Base-by-base conservation (phyloP, 1,140 invertebrate species). In the Papilio xuthus region DNA sequence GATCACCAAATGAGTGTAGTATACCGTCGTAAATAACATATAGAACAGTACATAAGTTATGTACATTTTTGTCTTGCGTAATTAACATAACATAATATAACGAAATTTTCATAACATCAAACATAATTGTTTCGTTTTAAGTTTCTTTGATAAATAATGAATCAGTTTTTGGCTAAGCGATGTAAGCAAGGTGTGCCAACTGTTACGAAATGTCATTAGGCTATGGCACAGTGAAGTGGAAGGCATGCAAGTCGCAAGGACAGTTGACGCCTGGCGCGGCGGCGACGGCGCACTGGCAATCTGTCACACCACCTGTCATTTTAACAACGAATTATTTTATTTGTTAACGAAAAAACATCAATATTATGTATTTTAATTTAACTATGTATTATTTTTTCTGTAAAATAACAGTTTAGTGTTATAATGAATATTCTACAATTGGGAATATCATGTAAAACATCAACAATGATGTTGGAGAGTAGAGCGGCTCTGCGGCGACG, bases 391-490 rank as follows among this genome's bases (percentile, higher is more conserved):
- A 3, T 73, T 73, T 50, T 42, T 41, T 70, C 37, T 18, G 18
- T 41, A 70, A 20, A n/a, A 71, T 13, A 42, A 42, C 26, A 8
- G 1, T 28, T 67, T 4, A 26, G 60, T 18, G 60, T 67, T 28
- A 3, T 18, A 67, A 28, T 67, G 60, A 28, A 67, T 67, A 41
- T 72, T 32, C 47, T 15, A 10, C 15, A 77, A 82, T 76, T 77
- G 82, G 71, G 78, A 80, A 81, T 80, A 63, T 50, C 78, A 77
- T 78, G 79, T 67, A 78, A 82, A 85, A 81, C 81, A 80, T 82
- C 82, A 78, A 81, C 82, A 85, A 81, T 82, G 86, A 85, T 77
- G 83, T 87, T 83, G 84, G 79, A 83, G 0, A 63, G 12, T 86
- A 82, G 82, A 75, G 81, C 78, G 74, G 77, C 56, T 81, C 79